These are phyloP conservation scores for Dendrolimus kikuchii DNA, from an alignment of 1,140 invertebrate species.

Conservation along the genomic window DNA sequence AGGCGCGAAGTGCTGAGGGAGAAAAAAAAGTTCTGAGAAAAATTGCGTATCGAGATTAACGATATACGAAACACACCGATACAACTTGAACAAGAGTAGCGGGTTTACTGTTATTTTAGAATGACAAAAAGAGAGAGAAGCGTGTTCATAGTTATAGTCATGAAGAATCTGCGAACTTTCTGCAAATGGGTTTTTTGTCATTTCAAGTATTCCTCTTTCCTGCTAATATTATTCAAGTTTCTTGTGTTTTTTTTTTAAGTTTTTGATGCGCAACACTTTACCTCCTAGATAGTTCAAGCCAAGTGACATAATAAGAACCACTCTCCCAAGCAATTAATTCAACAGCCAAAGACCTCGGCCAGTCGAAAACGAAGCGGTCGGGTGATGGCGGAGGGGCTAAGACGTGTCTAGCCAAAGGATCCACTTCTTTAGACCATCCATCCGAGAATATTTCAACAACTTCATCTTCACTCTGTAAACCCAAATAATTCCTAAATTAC, in stretches of 20 bases:
- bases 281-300: conserved; percentile 84
- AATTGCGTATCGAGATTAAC: no score
- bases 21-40: no score
- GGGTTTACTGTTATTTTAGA: no score
- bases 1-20: no score
- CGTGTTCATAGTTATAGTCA: no score
- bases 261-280: conserved; percentile 18
- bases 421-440: conserved; percentile 76
- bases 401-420: conserved; percentile 55
- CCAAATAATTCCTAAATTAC: not conserved
- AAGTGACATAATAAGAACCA: conserved; percentile 83
- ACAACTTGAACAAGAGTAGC: no score
- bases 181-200: no score
- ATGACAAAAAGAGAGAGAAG: no score
- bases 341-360: conserved; percentile 80
- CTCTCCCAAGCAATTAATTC: conserved; percentile 83
- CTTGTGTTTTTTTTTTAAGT: not conserved
- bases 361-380: conserved; percentile 74
- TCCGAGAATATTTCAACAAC: conserved; percentile 87
- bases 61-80: no score
- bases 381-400: conserved; percentile 71
- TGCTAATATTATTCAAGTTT: no score
- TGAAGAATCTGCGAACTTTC: no score
- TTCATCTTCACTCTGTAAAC: conserved; percentile 66
- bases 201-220: no score